These are phyloP conservation scores for Orchestes rusci DNA, from an alignment of 2,888 invertebrate species.

Conservation along the genomic window DNA sequence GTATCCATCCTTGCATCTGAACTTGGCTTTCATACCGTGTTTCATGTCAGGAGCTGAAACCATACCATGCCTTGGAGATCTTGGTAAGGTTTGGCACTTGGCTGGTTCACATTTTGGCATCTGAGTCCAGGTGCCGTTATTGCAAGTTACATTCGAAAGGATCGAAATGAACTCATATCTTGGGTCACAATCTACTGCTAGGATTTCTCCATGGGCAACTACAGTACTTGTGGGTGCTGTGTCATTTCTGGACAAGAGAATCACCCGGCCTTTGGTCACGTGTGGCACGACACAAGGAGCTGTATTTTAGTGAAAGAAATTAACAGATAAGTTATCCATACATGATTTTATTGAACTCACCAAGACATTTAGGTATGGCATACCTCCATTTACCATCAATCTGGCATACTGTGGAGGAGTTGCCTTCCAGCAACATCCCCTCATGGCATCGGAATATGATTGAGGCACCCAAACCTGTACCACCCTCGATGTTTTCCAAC, in stretches of 20 bases:
- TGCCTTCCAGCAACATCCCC: conserved; percentile 83
- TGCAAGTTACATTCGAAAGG: conserved; percentile 72
- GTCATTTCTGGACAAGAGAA: conserved; percentile 53
- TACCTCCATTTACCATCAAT: conserved; percentile 94
- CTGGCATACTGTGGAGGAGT: conserved; percentile 85
- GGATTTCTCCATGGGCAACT: conserved; percentile 63
- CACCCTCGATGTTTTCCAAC: conserved; percentile 82
- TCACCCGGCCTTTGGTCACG: conserved; percentile 70
- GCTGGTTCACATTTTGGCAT: conserved; percentile 81
- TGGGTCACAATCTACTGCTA: conserved; percentile 74
- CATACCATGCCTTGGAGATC: conserved; percentile 83
- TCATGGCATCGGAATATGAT: conserved; percentile 91
- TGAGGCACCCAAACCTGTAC: conserved; percentile 85
- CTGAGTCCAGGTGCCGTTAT: conserved; percentile 94
- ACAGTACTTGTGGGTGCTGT: conserved; percentile 47
- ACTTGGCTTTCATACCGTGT: conserved; percentile 91
- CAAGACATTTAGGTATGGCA: conserved; percentile 82
- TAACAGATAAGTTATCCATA: background rate
- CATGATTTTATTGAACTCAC: too few relatives aligned
- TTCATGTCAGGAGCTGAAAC: conserved; percentile 96
- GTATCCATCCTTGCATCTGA: conserved; percentile 90
- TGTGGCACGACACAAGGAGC: conserved; percentile 93
- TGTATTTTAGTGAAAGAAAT: conserved; percentile 35
- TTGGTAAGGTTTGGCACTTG: conserved; percentile 49
- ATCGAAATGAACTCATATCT: conserved; percentile 79